Percentiles rank a stretch among this genome's conserved stretches.
Conservation (phyloP, 2,888 invertebrate species). For the Acrocyrtus sp. region DNA sequence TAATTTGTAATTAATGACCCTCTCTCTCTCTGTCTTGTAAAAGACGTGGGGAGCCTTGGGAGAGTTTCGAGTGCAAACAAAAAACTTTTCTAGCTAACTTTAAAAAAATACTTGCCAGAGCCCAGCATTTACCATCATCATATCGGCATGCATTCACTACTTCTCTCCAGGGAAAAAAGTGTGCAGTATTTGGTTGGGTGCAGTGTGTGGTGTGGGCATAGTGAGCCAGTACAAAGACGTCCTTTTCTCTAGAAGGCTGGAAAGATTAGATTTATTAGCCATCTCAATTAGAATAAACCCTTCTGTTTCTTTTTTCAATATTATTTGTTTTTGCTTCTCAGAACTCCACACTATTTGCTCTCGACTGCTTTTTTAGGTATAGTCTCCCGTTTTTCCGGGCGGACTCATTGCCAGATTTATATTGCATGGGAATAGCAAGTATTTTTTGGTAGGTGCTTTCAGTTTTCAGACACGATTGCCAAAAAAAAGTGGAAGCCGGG, state of each 20-base stretch:
- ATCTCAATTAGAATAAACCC: conserved; percentile 51
- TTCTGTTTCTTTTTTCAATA: conserved; percentile 30
- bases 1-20: conserved; percentile 54
- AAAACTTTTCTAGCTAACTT: neutral
- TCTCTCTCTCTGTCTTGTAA: conserved; percentile 10
- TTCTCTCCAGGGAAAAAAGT: too few species aligned
- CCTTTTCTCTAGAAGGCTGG: conserved; percentile 29
- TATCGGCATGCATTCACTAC: neutral
- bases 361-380: neutral
- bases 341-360: too few species aligned
- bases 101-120: neutral
- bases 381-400: neutral
- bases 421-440: too few species aligned
- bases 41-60: conserved; percentile 14
- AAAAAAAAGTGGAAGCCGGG: too few species aligned
- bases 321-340: neutral
- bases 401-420: too few species aligned
- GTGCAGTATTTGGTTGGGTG: too few species aligned
- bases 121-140: neutral
- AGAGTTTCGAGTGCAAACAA: conserved; percentile 1
- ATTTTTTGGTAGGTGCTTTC: neutral
- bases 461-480: neutral
- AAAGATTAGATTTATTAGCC: conserved; percentile 40
- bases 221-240: neutral
- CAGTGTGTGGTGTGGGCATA: too few species aligned